phyloP scores from a whole-genome alignment of 1,140 invertebrate species.

The Drosophila ficusphila region DNA sequence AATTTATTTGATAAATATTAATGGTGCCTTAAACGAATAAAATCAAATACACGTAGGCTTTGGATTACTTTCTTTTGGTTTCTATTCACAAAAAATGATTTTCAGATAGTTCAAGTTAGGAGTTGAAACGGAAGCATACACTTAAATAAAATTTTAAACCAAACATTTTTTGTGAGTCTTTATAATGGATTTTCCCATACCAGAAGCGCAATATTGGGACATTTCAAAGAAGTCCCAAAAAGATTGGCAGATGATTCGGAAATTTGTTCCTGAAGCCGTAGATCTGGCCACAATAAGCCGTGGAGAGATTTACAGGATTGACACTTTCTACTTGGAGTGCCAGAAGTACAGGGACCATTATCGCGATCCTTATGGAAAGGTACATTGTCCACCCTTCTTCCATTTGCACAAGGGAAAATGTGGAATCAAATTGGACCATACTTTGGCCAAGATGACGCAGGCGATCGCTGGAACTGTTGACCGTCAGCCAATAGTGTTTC shows the following conservation, averaged over 20 bases:
- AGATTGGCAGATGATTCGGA: constrained; percentile 28
- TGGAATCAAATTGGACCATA: constrained; percentile 29
- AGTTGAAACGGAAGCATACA: background rate
- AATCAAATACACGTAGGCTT: background rate
- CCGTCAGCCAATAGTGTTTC: constrained; percentile 48
- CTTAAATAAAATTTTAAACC: background rate
- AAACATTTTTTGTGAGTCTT: background rate
- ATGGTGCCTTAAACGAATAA: background rate
- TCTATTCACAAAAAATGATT: background rate
- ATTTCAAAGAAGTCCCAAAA: constrained; percentile 43
- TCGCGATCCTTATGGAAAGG: constrained; percentile 46
- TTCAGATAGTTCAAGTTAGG: background rate
- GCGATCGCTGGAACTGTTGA: constrained; percentile 34
- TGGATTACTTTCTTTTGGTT: background rate
- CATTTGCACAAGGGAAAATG: constrained; percentile 22
- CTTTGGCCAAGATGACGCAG: background rate
- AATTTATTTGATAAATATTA: too few relatives aligned
- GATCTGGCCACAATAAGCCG: constrained; percentile 38
- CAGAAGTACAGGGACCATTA: constrained; percentile 63
- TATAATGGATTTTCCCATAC: constrained; percentile 43
- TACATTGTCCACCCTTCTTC: constrained; percentile 26
- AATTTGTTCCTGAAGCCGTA: constrained; percentile 22
- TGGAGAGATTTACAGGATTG: constrained; percentile 14
- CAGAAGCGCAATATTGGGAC: constrained; percentile 46
- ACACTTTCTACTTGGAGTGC: constrained; percentile 60